Evolutionary conservation across 92 coral and sea anemone species (phyloP).

Genomic region (Phenganax stokvisi): DNA sequence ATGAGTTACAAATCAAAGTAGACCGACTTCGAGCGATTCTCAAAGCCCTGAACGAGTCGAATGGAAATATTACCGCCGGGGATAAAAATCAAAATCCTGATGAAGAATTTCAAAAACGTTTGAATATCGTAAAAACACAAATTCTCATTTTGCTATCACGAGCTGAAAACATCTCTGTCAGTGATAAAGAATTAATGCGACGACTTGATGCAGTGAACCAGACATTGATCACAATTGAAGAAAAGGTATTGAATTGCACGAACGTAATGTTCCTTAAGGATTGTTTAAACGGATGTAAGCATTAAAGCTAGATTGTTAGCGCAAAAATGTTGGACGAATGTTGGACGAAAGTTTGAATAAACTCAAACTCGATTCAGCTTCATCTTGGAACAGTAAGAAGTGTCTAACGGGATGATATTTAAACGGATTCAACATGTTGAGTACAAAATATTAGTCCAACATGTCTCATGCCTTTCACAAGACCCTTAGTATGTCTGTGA

Average conservation of each 20-base stretch:
- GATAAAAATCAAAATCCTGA: constrained; percentile 43
- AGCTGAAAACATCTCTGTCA: constrained; percentile 71
- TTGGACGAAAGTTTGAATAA: too few relatives aligned
- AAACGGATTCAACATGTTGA: too few relatives aligned
- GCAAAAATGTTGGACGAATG: too few relatives aligned
- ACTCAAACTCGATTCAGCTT: too few relatives aligned
- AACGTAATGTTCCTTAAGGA: too few relatives aligned
- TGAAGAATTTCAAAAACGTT: constrained; percentile 58
- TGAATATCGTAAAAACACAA: constrained; percentile 55
- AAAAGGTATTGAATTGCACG: background rate
- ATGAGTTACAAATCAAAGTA: constrained; percentile 63
- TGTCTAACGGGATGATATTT: too few relatives aligned
- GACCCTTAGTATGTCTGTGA: too few relatives aligned
- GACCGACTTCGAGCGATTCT: constrained; percentile 61
- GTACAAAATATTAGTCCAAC: too few relatives aligned
- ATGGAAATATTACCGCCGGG: constrained; percentile 53
- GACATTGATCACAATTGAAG: constrained; percentile 20
- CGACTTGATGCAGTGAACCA: constrained; percentile 38
- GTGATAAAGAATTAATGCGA: constrained; percentile 59
- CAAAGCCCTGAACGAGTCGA: constrained; percentile 58
- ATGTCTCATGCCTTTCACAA: too few relatives aligned
- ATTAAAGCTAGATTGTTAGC: too few relatives aligned
- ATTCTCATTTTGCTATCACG: constrained; percentile 57
- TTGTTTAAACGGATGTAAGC: too few relatives aligned
- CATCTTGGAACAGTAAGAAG: too few relatives aligned